Percentiles rank a stretch among this genome's conserved stretches.
These are phyloP conservation scores for Agrotis segetum DNA, from an alignment of 2,888 invertebrate species.

Conservation along the genomic window DNA sequence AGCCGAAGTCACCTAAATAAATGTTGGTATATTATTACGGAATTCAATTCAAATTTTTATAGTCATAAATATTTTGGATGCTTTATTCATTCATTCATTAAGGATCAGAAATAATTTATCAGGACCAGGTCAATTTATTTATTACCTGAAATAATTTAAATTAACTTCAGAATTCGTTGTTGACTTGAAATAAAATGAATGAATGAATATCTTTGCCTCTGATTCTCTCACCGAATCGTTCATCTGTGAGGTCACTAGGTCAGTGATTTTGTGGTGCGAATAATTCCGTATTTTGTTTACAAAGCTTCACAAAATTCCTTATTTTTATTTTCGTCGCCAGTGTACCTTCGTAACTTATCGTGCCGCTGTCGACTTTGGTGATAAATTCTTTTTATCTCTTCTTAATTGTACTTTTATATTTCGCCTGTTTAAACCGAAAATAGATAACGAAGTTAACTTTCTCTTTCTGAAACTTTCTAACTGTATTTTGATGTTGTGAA, in stretches of 20 bases:
- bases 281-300: conserved; percentile 29
- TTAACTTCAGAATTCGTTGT: no score
- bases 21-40: no score
- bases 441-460: conserved; percentile 43
- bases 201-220: not conserved
- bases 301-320: conserved; percentile 23
- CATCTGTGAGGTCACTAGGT: conserved; percentile 23
- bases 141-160: no score
- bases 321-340: conserved; percentile 21
- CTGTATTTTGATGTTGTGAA: conserved; percentile 39
- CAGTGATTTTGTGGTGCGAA: conserved; percentile 21
- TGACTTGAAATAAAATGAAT: no score
- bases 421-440: conserved; percentile 39
- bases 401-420: conserved; percentile 53
- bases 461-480: conserved; percentile 30
- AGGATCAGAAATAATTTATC: no score
- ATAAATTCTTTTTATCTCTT: conserved; percentile 57
- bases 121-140: no score
- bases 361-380: conserved; percentile 41
- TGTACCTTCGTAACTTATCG: conserved; percentile 35
- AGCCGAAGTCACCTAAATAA: no score
- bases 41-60: no score
- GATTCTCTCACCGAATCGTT: not conserved
- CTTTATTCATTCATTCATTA: no score
- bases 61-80: no score